Conservation (phyloP, 2,888 invertebrate genomes). For the Apocheima hispidaria region DNA sequence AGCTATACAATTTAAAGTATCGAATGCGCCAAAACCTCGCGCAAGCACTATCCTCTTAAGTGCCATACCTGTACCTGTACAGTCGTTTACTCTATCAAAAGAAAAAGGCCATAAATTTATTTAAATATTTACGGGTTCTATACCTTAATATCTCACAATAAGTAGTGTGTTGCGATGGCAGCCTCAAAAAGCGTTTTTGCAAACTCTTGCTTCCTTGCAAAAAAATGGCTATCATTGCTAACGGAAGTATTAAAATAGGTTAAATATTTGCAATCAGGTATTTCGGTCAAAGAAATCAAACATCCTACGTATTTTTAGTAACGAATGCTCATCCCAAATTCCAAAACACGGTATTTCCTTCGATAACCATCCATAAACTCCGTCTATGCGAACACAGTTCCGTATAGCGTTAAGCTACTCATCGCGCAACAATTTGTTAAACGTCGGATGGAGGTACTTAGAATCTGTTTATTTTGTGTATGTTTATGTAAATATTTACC, state of each 20-base stretch:
- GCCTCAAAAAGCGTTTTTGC: neutral
- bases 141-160: neutral
- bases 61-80: neutral
- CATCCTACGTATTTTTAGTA: conserved; percentile 11
- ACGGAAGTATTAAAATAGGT: conserved; percentile 11
- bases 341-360: conserved; percentile 14
- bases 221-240: neutral
- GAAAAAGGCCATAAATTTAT: neutral
- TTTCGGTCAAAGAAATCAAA: conserved; percentile 8
- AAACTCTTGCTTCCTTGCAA: neutral
- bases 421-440: conserved; percentile 24
- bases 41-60: too few species aligned
- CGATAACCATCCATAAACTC: conserved; percentile 13
- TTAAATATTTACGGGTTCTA: conserved; percentile 1
- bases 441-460: conserved; percentile 7
- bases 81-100: neutral
- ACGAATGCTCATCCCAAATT: neutral
- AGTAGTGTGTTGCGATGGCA: conserved; percentile 1
- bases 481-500: conserved; percentile 27
- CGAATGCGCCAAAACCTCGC: too few species aligned
- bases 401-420: conserved; percentile 19
- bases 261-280: conserved; percentile 5
- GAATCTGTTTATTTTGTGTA: conserved; percentile 26
- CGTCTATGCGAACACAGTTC: neutral
- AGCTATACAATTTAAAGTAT: too few species aligned